phyloP scores from a whole-genome alignment of 2,113 vertebrate genomes.

The Dipodomys ordii region DNA sequence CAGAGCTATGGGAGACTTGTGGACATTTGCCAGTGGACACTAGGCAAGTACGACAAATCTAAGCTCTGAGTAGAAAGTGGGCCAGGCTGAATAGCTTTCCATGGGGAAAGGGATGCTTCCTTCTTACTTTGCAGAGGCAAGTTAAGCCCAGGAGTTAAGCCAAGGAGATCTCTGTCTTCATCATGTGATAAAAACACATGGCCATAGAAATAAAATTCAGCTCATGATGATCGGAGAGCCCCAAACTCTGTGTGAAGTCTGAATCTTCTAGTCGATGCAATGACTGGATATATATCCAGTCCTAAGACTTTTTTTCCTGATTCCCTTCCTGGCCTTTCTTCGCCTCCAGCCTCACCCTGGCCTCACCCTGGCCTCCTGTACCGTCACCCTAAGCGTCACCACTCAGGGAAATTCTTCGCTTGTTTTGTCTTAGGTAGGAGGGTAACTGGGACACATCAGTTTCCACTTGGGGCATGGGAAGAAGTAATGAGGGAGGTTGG shows the following conservation, averaged over 20 bases:
- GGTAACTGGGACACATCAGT: background rate
- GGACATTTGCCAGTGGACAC: background rate
- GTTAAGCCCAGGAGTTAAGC: background rate
- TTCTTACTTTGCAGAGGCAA: background rate
- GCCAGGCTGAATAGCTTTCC: background rate
- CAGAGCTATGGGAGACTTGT: background rate
- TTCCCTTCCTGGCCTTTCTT: background rate
- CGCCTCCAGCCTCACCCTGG: background rate
- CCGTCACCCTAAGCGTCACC: background rate
- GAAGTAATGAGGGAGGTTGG: background rate
- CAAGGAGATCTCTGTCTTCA: background rate
- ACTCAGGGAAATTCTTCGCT: background rate
- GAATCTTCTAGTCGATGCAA: background rate
- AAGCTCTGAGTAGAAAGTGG: background rate
- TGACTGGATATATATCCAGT: background rate
- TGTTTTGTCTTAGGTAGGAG: background rate
- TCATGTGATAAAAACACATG: background rate
- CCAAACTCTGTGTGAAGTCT: constrained; percentile 13
- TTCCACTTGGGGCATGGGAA: background rate
- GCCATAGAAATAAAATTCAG: background rate
- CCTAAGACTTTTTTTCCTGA: background rate
- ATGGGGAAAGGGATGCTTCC: background rate
- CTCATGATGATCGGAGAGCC: background rate
- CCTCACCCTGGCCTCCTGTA: background rate
- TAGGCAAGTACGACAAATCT: background rate